Evolutionary conservation across 2,113 vertebrate species (phyloP).

Genomic region (Lepus europaeus): DNA sequence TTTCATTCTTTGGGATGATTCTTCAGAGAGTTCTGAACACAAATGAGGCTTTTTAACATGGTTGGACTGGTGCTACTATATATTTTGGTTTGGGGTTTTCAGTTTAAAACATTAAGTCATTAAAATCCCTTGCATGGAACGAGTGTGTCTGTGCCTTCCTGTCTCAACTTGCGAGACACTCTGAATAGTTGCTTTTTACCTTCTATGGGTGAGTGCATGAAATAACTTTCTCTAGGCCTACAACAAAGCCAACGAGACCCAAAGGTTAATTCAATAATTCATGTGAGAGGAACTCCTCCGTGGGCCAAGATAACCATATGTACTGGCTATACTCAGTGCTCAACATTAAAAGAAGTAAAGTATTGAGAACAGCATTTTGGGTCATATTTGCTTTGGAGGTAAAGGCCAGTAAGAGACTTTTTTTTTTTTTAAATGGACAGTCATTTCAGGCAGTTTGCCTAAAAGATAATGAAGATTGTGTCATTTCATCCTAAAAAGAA

Average conservation of each 20-base stretch:
- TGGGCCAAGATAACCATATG: not conserved
- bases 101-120: not conserved
- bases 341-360: not conserved
- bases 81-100: not conserved
- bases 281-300: not conserved
- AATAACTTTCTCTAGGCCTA: not conserved
- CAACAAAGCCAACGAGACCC: not conserved
- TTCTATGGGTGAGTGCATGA: not conserved
- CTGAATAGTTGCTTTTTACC: not conserved
- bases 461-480: not conserved
- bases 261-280: constrained; percentile 1
- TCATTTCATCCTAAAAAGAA: not conserved
- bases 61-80: not conserved
- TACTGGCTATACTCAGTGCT: not conserved
- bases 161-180: not conserved
- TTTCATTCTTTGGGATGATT: not conserved
- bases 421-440: not conserved
- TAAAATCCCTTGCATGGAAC: not conserved
- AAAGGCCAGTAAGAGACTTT: not conserved
- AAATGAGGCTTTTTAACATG: not conserved
- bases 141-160: too few species aligned
- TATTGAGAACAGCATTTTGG: not conserved
- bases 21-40: not conserved
- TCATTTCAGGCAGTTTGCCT: not conserved
- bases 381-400: constrained; percentile 35